Evolutionary conservation across 2,888 invertebrate genomes (phyloP).

Genomic region (Galeopsomyia nigrocyanea): DNA sequence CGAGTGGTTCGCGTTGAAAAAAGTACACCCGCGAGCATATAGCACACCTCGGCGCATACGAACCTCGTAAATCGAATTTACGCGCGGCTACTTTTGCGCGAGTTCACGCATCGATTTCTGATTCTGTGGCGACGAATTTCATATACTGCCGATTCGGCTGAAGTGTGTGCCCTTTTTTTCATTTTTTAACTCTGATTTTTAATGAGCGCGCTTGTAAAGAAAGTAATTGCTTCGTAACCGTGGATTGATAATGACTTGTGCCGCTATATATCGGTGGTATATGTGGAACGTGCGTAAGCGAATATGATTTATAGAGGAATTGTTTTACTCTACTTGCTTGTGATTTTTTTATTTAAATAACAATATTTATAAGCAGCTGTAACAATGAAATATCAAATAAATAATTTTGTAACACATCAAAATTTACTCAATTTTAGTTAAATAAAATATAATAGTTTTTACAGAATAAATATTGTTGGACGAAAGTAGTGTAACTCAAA

Average conservation of each 20-base stretch:
- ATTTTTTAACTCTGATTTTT: neutral
- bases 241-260: neutral
- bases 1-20: neutral
- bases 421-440: too few relatives aligned
- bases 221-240: neutral
- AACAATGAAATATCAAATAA: too few relatives aligned
- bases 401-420: too few relatives aligned
- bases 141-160: neutral
- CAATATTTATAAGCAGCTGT: too few relatives aligned
- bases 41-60: neutral
- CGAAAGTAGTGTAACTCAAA: too few relatives aligned
- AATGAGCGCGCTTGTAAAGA: neutral
- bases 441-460: too few relatives aligned
- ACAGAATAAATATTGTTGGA: too few relatives aligned
- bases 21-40: neutral
- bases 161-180: neutral
- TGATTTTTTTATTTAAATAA: too few relatives aligned
- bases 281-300: too few relatives aligned
- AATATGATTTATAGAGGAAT: too few relatives aligned
- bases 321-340: too few relatives aligned
- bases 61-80: conserved; percentile 42
- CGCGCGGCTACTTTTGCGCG: neutral
- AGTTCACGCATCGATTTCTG: conserved; percentile 33
- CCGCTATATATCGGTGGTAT: too few relatives aligned
- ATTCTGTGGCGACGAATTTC: conserved; percentile 38